Evolutionary conservation across 2,797 vertebrate genomes (phyloP).

Genomic region (Danio albolineatus): DNA sequence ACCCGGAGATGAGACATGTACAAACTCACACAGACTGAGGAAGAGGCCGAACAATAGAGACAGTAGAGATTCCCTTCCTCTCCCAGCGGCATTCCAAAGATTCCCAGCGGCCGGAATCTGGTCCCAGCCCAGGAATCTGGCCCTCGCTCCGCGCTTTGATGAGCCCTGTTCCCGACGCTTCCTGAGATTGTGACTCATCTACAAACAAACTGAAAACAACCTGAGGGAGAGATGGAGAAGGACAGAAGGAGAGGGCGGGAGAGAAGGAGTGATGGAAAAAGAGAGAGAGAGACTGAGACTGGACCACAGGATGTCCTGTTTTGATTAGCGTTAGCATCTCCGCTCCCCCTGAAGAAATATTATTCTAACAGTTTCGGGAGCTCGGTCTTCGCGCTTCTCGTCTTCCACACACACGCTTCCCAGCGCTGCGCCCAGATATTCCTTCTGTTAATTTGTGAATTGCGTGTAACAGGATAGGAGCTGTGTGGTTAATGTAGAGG

Average conservation of each 20-base stretch:
- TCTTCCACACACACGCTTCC: slow-evolving; percentile 64
- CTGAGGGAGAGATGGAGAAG: slow-evolving; percentile 63
- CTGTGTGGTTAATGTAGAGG: background rate
- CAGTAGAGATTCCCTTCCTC: slow-evolving; percentile 99
- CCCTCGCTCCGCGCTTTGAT: slow-evolving; percentile 93
- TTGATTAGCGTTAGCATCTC: slow-evolving; percentile 98
- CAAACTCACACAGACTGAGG: slow-evolving; percentile 72
- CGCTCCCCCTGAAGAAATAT: slow-evolving; percentile 93
- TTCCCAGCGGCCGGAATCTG: slow-evolving; percentile 83
- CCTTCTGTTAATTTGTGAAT: slow-evolving; percentile 41
- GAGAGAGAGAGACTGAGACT: slow-evolving; percentile 81
- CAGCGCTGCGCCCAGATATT: slow-evolving; percentile 9
- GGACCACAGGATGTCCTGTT: slow-evolving; percentile 99
- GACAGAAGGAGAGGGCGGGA: slow-evolving; percentile 64
- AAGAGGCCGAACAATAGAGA: slow-evolving; percentile 97
- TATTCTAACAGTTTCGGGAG: slow-evolving; percentile 89
- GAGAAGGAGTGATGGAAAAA: slow-evolving; percentile 62
- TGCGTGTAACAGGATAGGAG: slow-evolving; percentile 5
- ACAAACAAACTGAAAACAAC: slow-evolving; percentile 89
- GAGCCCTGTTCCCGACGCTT: slow-evolving; percentile 92
- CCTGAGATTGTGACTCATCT: slow-evolving; percentile 98
- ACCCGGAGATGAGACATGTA: slow-evolving; percentile 53
- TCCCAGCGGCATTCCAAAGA: slow-evolving; percentile 90
- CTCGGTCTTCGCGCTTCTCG: slow-evolving; percentile 74
- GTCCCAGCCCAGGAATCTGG: slow-evolving; percentile 69